Percentiles rank a stretch among this genome's conserved stretches.
Conservation (phyloP, 37 sponge, comb jelly and placozoan species). For the Aphrocallistes beatrix region DNA sequence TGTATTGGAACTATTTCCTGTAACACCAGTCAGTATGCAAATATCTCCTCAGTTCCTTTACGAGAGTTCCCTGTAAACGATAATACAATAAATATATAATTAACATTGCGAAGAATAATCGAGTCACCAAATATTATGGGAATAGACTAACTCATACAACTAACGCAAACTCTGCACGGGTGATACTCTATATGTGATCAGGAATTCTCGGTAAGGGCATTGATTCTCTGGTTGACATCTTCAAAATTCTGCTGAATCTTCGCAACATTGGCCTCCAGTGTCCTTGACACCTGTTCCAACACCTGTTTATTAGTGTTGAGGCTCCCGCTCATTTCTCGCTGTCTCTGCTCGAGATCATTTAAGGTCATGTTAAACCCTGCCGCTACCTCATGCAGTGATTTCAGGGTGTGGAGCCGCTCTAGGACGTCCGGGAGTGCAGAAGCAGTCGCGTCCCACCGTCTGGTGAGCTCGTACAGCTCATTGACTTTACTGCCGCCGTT, state of each 20-base stretch:
- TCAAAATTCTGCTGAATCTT: not conserved
- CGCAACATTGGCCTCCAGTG: constrained; percentile 2
- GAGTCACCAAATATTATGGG: not conserved
- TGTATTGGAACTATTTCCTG: no score
- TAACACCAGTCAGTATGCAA: no score
- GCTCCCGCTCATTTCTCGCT: not conserved
- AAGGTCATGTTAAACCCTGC: not conserved
- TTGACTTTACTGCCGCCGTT: not conserved
- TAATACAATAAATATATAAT: not conserved
- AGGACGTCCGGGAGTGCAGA: not conserved
- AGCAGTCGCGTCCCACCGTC: not conserved
- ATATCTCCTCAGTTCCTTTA: no score
- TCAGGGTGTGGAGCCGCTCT: not conserved
- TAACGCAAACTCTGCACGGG: not conserved
- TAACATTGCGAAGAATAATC: not conserved
- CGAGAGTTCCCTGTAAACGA: no score
- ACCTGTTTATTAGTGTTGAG: not conserved
- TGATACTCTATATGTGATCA: no score
- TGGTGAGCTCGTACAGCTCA: not conserved
- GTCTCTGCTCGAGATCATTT: not conserved
- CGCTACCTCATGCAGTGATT: not conserved
- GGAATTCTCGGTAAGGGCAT: not conserved
- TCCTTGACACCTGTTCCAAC: not conserved
- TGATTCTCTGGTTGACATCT: not conserved
- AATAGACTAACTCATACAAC: not conserved